Conservation (phyloP, 2,888 invertebrate species). For the Eupithecia pulchellata region DNA sequence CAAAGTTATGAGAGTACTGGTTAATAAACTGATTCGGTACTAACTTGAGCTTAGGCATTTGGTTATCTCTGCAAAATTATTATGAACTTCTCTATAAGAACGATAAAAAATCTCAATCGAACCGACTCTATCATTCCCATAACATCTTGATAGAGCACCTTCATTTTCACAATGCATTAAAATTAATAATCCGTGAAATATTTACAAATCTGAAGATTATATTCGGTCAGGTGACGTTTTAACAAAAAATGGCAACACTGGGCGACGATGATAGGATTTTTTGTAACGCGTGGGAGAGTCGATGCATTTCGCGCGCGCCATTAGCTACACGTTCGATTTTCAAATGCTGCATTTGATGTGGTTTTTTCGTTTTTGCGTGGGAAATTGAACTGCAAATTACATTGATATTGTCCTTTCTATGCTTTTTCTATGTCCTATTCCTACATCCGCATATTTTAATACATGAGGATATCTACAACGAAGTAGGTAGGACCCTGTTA, state of each 20-base stretch:
- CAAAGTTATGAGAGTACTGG: neutral
- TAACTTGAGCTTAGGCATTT: neutral
- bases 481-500: neutral
- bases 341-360: slow-evolving; percentile 29
- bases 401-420: slow-evolving; percentile 2
- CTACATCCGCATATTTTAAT: neutral
- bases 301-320: slow-evolving; percentile 30
- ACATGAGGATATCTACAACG: neutral
- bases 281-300: slow-evolving; percentile 45
- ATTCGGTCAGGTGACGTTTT: slow-evolving; percentile 40
- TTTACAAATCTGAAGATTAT: slow-evolving; percentile 41
- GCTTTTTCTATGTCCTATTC: neutral
- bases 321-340: slow-evolving; percentile 31
- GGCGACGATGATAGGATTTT: slow-evolving; percentile 18
- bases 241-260: slow-evolving; percentile 31
- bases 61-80: neutral
- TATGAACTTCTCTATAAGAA: neutral
- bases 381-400: slow-evolving; percentile 15
- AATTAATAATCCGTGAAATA: slow-evolving; percentile 50
- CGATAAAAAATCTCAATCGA: slow-evolving; percentile 6
- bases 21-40: neutral
- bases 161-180: slow-evolving; percentile 18
- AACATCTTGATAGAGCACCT: slow-evolving; percentile 12
- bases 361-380: slow-evolving; percentile 34
- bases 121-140: slow-evolving; percentile 17